Evolutionary conservation across 64 coral and sea anemone species (phyloP), one percentile per base, ranked within the genome.

Genomic region (Pocillopora damicornis): DNA sequence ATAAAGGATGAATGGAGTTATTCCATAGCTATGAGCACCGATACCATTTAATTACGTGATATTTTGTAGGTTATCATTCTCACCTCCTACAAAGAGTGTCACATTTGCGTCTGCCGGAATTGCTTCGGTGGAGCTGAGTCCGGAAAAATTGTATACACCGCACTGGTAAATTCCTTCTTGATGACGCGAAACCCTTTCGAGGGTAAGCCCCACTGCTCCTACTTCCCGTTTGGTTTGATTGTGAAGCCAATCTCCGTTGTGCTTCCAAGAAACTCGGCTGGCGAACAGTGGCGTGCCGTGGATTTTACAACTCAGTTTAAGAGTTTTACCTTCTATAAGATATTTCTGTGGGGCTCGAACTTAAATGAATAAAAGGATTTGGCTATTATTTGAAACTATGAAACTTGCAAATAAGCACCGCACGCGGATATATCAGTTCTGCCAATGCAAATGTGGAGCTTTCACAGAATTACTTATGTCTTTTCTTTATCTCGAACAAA

Each of bases 261-360:
- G 81, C 57, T 85, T 85, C 81, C 81, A 85, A 72, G 81, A 85
- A 85, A 85, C 81, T 25, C 37, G 81, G 25, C 18, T 22, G 51
- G 20, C n/a, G 36, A 23, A 45, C 37, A 85, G 36, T 2, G 38
- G 13, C 23, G 37, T 13, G 11, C 81, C 65, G 26, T 85, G 69
- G 15, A 85, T 15, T 13, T 25, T 51, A 73, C 81, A 85, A 85
- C 58, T 11, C 81, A 85, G 72, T 1, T 18, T 14, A 26, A 85
- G 37, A 25, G 20, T 16, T 23, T 57, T 73, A 13, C 81, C 81
- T 72, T 63, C 4, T 26, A 72, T 42, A 0, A 85, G 63, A 26
- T 85, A 85, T 18, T 13, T 13, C 16, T 51, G 35, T 58, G 81
- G 81, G 15, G 63, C 20, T 85, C 15, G 37, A 20, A 85, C 81